Evolutionary conservation across 2,797 vertebrate genomes (phyloP), one percentile per base, ranked within the genome.

Genomic region (Syncerus caffer): DNA sequence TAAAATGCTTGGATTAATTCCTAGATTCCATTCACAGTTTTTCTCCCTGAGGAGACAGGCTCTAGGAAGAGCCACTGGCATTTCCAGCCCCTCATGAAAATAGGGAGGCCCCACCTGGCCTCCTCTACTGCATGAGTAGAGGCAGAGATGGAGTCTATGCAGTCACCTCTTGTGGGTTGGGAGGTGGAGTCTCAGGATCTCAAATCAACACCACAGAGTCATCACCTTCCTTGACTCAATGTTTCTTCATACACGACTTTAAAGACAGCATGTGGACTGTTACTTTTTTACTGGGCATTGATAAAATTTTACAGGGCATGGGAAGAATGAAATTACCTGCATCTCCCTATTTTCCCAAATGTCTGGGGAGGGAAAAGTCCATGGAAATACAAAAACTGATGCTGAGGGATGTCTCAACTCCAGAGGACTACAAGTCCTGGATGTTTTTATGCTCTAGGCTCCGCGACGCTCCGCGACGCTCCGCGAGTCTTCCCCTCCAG

Each of bases 1-100:
- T 79, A 87, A 96, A 95, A 83, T n/a, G 67, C 86, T 89, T 96
- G 95, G 94, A 95, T 89, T 64, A 53, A 86, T 60, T 97, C 90
- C 96, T 82, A 94, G 90, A 96, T 96, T 92, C 96, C 96, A 78
- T 64, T 91, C 64, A 23, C 53, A 57, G 90, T 79, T 89, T 91
- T 84, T 85, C 80, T 67, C 85, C 78, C 90, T 93, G 85, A 89
- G 84, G 91, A 95, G 88, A 83, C 16, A 84, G 92, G 92, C 90
- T 89, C 87, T 88, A 62, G 87, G 67, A 95, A 97, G 85, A 92
- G 38, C 83, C 62, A 57, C 29, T 82, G 84, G 92, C 90, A 91
- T 85, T 76, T 93, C 90, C 51, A 87, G 95, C 45, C 76, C 92
- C 92, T 93, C 85, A 27, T 50, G 84, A 83, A 82, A 93, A 95